A percentile compares a stretch with the other conserved stretches of the same genome.
These are phyloP conservation scores for Muscina levida DNA, from an alignment of 2,888 invertebrate species.

Conservation along the genomic window DNA sequence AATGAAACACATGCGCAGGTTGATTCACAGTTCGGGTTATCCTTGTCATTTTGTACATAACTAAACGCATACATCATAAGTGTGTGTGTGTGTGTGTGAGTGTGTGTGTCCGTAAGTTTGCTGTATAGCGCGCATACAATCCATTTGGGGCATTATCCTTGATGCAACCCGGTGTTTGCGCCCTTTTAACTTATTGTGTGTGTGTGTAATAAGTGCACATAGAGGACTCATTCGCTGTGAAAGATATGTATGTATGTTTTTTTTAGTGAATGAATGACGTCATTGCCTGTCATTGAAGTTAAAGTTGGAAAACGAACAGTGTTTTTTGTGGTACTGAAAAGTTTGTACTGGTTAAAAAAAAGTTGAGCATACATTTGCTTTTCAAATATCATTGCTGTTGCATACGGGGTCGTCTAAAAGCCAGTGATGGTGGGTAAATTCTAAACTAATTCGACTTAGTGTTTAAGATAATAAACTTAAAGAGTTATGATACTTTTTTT, in stretches of 20 bases:
- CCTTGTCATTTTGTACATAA: not conserved
- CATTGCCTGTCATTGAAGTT: slow-evolving; percentile 18
- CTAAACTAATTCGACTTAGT: no score
- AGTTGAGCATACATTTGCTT: no score
- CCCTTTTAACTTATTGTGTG: not conserved
- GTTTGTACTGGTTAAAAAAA: no score
- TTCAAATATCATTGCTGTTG: no score
- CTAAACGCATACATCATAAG: not conserved
- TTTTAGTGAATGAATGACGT: slow-evolving; percentile 36
- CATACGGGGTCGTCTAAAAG: not conserved
- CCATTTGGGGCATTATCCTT: slow-evolving; percentile 77
- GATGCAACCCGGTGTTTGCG: slow-evolving; percentile 53
- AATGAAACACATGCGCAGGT: slow-evolving; percentile 67
- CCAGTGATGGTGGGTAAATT: no score
- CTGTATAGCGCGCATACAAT: slow-evolving; percentile 74
- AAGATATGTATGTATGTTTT: no score
- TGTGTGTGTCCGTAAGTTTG: no score
- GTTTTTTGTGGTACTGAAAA: not conserved
- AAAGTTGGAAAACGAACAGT: slow-evolving; percentile 11
- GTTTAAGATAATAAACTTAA: no score
- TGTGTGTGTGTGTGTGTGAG: no score
- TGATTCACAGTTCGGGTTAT: slow-evolving; percentile 36
- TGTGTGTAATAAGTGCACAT: not conserved
- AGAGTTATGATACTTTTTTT: no score
- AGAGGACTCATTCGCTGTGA: not conserved